Percentiles rank a stretch among this genome's conserved stretches.
phyloP scores from a whole-genome alignment of 1,140 invertebrate species.

The Cardiocondyla obscurior region DNA sequence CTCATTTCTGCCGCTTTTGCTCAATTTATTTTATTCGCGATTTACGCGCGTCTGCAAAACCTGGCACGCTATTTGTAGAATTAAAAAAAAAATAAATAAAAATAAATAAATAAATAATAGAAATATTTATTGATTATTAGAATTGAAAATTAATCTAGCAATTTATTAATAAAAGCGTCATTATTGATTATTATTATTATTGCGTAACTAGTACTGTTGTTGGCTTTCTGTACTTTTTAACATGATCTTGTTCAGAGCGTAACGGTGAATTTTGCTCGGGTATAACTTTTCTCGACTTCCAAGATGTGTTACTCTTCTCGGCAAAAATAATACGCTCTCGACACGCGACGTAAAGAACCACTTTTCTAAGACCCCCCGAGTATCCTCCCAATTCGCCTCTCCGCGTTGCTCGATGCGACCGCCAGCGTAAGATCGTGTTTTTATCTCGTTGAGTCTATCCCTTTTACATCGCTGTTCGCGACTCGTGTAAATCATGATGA shows the following conservation, averaged over 20 bases:
- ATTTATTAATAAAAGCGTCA: no score
- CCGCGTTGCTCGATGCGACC: background rate
- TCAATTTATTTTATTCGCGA: background rate
- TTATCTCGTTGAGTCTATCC: constrained; percentile 19
- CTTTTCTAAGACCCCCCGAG: constrained; percentile 9
- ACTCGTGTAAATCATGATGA: constrained; percentile 53
- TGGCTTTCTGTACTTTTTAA: background rate
- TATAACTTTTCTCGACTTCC: constrained; percentile 5
- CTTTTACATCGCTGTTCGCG: constrained; percentile 26
- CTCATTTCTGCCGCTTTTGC: background rate
- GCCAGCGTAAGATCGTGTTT: constrained; percentile 21
- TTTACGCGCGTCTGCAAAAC: background rate
- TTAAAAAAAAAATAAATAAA: background rate
- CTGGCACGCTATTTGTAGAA: background rate
- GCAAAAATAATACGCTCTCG: constrained; percentile 22
- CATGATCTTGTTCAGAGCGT: background rate
- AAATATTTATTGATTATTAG: no score
- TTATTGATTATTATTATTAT: background rate
- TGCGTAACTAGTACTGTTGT: background rate
- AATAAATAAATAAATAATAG: no score
- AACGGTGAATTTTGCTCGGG: background rate
- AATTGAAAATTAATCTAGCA: no score
- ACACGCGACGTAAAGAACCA: constrained; percentile 17
- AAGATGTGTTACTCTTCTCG: background rate
- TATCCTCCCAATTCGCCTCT: background rate